Base-by-base conservation (phyloP, 37 sponge, comb jelly and placozoan species). In the Cliona cf. orientalis region DNA sequence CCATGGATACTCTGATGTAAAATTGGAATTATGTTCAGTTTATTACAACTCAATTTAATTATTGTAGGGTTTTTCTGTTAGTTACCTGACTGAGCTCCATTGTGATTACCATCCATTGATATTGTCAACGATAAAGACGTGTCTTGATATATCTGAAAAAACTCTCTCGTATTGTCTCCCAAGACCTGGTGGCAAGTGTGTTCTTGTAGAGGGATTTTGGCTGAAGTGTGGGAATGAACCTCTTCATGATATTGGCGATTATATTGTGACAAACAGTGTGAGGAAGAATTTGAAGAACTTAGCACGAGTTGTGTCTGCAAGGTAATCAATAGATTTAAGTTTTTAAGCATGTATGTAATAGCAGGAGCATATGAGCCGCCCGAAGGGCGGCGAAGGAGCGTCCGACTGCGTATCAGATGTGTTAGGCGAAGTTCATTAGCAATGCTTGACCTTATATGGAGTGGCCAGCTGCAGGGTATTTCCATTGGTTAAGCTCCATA, bases 181-280 rank as follows among this genome's bases (percentile, higher is more conserved):
- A 0, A 25, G 66, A 22, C 85, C 90, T 38, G 43, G 77, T 38
- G 46, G 37, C 37, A 45, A 70, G 34, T 42, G 58, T 1, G n/a
- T 11, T 12, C 25, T n/a, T 49, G 93, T 99, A 28, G 93, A 90
- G 28, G 95, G 93, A 12, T 97, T 95, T 69, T 99, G 97, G 97
- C 44, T 99, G 40, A 36, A 64, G 31, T 14, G 22, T 46, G 97
- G 95, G 1, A 25, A n/a, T 0, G 65, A 80, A 34, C 71, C 34
- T 32, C 37, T 78, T 26, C 53, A 23, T 26, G 37, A 38, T 0
- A 59, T 79, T 22, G 77, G 72, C 17, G 74, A 81, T 39, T 99
- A 94, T 69, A 71, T 99, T 3, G 40, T 99, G 22, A 96, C 97
- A 32, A 67, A 59, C 5, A 89, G 91, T 83, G 93, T 99, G 33